phyloP scores from a whole-genome alignment of 1,140 invertebrate species.

The Drosophila subobscura region DNA sequence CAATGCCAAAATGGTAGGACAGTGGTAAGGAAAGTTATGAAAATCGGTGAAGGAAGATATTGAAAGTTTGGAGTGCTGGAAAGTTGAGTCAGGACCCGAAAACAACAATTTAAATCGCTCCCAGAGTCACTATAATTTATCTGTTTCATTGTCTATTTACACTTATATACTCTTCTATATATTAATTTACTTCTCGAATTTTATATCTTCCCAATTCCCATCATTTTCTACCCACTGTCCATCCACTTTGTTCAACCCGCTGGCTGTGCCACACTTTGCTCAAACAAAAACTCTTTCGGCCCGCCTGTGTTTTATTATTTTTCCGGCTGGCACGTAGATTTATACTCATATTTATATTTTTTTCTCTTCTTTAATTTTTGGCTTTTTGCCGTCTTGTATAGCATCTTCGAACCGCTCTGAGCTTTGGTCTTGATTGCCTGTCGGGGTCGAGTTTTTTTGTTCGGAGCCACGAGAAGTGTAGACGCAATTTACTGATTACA shows the following conservation, averaged over 20 bases:
- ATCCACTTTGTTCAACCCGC: conserved; percentile 5
- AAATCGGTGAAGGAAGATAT: neutral
- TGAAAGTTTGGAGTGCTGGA: no score
- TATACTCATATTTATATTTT: conserved; percentile 71
- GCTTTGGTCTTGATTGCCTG: conserved; percentile 31
- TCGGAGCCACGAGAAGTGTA: conserved; percentile 53
- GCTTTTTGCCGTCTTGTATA: conserved; percentile 20
- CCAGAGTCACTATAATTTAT: no score
- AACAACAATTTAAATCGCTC: no score
- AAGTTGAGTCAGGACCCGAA: no score
- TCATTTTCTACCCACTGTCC: conserved; percentile 44
- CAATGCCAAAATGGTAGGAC: conserved; percentile 59
- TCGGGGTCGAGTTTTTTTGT: conserved; percentile 17
- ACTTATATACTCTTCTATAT: no score
- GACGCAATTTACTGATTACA: conserved; percentile 79
- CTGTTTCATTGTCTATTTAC: neutral
- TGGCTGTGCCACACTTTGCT: conserved; percentile 53
- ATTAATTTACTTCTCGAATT: neutral
- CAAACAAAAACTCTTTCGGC: conserved; percentile 35
- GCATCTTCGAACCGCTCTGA: conserved; percentile 61
- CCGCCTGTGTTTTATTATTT: conserved; percentile 75
- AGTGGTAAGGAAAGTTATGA: conserved; percentile 24
- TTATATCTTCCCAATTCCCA: neutral
- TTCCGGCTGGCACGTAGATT: conserved; percentile 76
- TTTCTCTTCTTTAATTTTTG: conserved; percentile 43